Base-by-base conservation (phyloP, 2,113 vertebrate genomes). In the Megalops atlanticus region DNA sequence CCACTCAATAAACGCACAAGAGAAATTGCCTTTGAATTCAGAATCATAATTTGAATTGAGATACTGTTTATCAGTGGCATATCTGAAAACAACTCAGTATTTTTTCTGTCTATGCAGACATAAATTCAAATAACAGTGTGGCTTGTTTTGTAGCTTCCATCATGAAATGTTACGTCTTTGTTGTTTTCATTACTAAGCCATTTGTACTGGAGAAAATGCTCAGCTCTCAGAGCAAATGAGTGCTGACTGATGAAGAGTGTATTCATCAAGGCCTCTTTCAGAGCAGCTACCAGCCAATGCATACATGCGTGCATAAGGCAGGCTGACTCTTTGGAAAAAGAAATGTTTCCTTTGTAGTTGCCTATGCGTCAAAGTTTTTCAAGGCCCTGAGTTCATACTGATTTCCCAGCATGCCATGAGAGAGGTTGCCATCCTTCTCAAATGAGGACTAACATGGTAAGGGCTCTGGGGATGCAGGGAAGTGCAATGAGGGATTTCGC, bases 111-210 rank as follows among this genome's bases (percentile, higher is more conserved):
- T 14, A 6, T 45, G 7, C 14, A 10, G 7, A 14, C 7, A 45
- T 6, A 45, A 45, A 6, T 10, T 45, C 43, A 45, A 45, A 45
- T 45, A 14, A 1, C n/a, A 38, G 21, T 33, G 36, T 40, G n/a
- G 68, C 35, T 78, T 58, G 1, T 36, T 64, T 54, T 39, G 33
- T 86, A 87, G 74, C 64, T 85, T 78, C 36, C 35, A 49, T 68
- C 76, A 54, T 79, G 86, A 87, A 91, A 88, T 87, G 83, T 75
- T n/a, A 49, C 33, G 40, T 70, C 80, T 91, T 89, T 87, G 80
- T 89, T 83, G 38, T 68, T 54, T 77, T 83, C 70, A 81, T n/a
- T 45, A 31, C 31, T 3, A 21, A 27, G 18, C 3, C 77, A 24
- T 70, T 31, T 21, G 40, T 70, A 35, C 39, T 71, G 58, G 64